Evolutionary conservation across 2,888 invertebrate species (phyloP), one percentile per base, ranked within the genome.

Genomic region (Lithodes maja): DNA sequence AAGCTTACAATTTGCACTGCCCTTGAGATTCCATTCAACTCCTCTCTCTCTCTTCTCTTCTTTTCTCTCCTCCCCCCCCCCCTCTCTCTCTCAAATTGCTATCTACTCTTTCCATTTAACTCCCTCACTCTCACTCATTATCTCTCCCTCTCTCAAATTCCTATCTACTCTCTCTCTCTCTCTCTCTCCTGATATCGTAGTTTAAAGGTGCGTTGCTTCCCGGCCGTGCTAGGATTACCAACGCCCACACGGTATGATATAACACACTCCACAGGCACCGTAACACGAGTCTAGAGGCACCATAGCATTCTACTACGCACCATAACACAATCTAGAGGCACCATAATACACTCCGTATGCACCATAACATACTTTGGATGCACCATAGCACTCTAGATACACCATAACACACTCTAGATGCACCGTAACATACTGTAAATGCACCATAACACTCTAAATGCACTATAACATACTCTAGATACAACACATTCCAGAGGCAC

Each of bases 31-130:
- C 3, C n/a, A 17, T 9, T 74, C 3, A 9, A 74, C n/a, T 74
- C n/a, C 5, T 79, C 79, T 79, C 79, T 7, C 79, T 79, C 52
- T 50, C n/a, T n/a, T 61, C 61, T 61, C 17, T 82, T 68, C 55
- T 55, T 17, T 68, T 54, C 82, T 82, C 61, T 61, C 3, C 52
- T 79, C 79, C 53, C 52, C n/a, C 52, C 49, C 50, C 53, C 52
- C n/a, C 52, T 74, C 33, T 17, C 33, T 74, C 74, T n/a, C 74
- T 17, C 33, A 74, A 74, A n/a, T n/a, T n/a, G n/a, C 33, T 3
- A 17, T 33, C 74, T n/a, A 9, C 33, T n/a, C 3, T n/a, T 74
- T 74, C 74, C n/a, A 3, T 74, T 33, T 3, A 15, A 9, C 7
- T 3, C n/a, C 33, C 74, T 74, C n/a, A 3, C 3, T 15, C n/a